These are phyloP conservation scores for Andrena minutula DNA, from an alignment of 2,888 invertebrate species.

Conservation along the genomic window DNA sequence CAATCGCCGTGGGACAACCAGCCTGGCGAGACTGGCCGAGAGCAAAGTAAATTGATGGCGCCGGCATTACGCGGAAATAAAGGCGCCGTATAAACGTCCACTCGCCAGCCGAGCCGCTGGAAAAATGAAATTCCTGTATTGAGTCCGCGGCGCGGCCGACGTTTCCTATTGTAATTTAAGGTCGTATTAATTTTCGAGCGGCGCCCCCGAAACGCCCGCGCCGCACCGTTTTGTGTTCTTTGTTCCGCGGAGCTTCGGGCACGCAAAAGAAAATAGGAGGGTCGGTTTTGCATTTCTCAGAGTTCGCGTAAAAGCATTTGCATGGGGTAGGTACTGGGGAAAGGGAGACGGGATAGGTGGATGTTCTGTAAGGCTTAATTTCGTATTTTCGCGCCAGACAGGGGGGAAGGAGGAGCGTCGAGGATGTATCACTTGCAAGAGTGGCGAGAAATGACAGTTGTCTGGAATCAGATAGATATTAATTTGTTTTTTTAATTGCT, in stretches of 20 bases:
- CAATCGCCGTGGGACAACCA: conserved; percentile 77
- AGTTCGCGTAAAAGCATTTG: neutral
- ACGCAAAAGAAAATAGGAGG: neutral
- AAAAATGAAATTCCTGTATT: conserved; percentile 38
- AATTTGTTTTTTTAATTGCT: too few relatives aligned
- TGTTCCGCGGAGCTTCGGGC: neutral
- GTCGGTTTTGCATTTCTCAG: neutral
- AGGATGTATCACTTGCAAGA: too few relatives aligned
- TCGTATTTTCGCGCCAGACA: neutral
- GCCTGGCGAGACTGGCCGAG: conserved; percentile 51
- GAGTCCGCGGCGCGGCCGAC: neutral
- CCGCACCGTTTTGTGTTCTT: neutral
- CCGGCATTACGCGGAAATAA: conserved; percentile 50
- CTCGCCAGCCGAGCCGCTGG: neutral
- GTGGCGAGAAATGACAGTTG: too few relatives aligned
- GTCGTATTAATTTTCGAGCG: conserved; percentile 25
- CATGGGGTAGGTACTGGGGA: neutral
- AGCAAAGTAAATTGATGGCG: conserved; percentile 63
- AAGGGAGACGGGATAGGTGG: neutral
- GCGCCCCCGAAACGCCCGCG: neutral
- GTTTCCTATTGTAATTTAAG: conserved; percentile 22
- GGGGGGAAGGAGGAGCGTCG: too few relatives aligned
- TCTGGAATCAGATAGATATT: too few relatives aligned
- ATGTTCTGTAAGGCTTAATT: conserved; percentile 2
- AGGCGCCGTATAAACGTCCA: conserved; percentile 43